phyloP scores from a whole-genome alignment of 2,113 vertebrate species.

The Glaucidium brasilianum region DNA sequence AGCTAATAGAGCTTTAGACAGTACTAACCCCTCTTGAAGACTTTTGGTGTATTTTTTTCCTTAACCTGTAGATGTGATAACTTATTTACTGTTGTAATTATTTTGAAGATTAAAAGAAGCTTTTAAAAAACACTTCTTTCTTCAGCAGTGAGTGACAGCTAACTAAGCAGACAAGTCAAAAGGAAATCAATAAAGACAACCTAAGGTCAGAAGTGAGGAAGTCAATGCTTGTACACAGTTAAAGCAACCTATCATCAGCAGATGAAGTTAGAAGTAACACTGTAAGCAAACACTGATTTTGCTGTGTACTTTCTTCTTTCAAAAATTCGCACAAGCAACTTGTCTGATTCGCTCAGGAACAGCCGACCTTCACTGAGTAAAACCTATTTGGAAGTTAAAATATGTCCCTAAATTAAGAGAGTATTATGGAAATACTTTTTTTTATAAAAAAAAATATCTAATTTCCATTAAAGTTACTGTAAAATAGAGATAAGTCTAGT shows the following conservation, averaged over 20 bases:
- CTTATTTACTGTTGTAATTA: not conserved
- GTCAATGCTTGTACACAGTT: not conserved
- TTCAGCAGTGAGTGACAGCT: not conserved
- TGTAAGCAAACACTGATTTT: not conserved
- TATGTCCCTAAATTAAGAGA: not conserved
- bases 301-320: not conserved
- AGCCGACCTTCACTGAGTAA: not conserved
- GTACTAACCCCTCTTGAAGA: not conserved
- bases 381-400: not conserved
- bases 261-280: not conserved
- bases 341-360: not conserved
- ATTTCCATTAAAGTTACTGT: not conserved
- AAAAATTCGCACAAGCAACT: not conserved
- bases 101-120: not conserved
- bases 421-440: not conserved
- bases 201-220: not conserved
- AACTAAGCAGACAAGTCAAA: not conserved
- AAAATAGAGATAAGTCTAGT: not conserved
- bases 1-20: not conserved
- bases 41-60: no score
- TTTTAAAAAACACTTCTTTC: not conserved
- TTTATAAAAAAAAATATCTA: no score
- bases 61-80: not conserved
- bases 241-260: not conserved
- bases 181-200: not conserved